Base-by-base conservation (phyloP, 2,888 invertebrate species). In the Dasypogon diadema region DNA sequence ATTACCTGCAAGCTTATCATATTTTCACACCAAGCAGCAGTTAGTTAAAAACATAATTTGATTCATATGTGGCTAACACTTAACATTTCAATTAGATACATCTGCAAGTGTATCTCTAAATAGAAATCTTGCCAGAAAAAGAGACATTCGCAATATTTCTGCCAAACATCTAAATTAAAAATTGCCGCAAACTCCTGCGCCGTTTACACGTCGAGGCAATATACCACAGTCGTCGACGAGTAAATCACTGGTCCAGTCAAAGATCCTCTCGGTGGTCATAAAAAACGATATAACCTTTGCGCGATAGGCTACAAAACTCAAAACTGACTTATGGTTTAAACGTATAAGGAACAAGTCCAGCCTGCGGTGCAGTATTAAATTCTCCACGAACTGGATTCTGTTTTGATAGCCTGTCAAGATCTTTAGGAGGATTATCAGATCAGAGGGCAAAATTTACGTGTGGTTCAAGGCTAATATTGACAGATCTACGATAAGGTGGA, bases 391-490 rank as follows among this genome's bases (percentile, higher is more conserved):
- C 42, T 42, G 42, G 12, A 42, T 42, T 42, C 42, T 42, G 42
- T 42, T 42, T 42, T 42, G 42, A 42, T 42, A 42, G 8, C 42
- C n/a, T 6, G 42, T n/a, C n/a, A 42, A 42, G 42, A 42, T 42
- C 42, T 42, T 42, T 12, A 42, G n/a, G n/a, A n/a, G 42, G 42
- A 42, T 16, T 3, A 48, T 48, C 12, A 48, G 48, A 16, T 48
- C 48, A 48, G 2, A 48, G 12, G 12, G 48, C 2, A 12, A 48
- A 3, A 48, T 48, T 48, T 48, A 16, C 12, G 16, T 2, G 48
- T 51, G 12, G 51, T 51, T 51, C 51, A 51, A 51, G 51, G 51
- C 16, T 16, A 51, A 51, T 16, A 21, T 51, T 51, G 51, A 51
- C 51, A 12, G 51, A 51, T 51, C 51, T 51, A 3, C 18, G 48